phyloP scores from a whole-genome alignment of 2,113 vertebrate species.

The Neolamprologus longior region DNA sequence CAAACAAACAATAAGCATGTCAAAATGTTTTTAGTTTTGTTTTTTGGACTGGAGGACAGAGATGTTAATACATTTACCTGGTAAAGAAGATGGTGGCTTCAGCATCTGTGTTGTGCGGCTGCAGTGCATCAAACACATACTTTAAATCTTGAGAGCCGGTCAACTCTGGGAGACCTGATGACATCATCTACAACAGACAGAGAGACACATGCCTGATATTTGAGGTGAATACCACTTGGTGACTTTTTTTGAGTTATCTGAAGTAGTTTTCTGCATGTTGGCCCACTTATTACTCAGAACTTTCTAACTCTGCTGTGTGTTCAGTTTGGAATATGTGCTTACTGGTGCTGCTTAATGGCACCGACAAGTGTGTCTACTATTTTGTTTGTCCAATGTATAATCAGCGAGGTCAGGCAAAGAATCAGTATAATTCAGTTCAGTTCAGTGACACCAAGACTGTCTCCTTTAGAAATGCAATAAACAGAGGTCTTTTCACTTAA shows the following conservation, averaged over 20 bases:
- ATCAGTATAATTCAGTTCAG: background rate
- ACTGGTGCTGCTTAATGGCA: background rate
- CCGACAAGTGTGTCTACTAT: background rate
- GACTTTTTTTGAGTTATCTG: background rate
- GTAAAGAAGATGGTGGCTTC: slow-evolving; percentile 98
- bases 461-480: background rate
- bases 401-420: background rate
- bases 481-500: background rate
- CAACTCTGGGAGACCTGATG: slow-evolving; percentile 91
- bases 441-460: background rate
- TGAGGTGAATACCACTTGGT: background rate
- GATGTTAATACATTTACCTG: slow-evolving; percentile 68
- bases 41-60: background rate
- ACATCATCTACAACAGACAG: slow-evolving; percentile 80
- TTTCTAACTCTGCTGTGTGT: background rate
- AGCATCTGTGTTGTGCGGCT: slow-evolving; percentile 91
- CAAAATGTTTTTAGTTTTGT: background rate
- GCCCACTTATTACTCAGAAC: background rate
- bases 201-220: background rate
- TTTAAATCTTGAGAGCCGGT: slow-evolving; percentile 87
- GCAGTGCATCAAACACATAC: slow-evolving; percentile 93
- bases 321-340: background rate
- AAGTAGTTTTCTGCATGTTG: background rate
- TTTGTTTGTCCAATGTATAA: background rate
- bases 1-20: background rate